Evolutionary conservation across 2,888 invertebrate species (phyloP).

Genomic region (Erebia epiphron): DNA sequence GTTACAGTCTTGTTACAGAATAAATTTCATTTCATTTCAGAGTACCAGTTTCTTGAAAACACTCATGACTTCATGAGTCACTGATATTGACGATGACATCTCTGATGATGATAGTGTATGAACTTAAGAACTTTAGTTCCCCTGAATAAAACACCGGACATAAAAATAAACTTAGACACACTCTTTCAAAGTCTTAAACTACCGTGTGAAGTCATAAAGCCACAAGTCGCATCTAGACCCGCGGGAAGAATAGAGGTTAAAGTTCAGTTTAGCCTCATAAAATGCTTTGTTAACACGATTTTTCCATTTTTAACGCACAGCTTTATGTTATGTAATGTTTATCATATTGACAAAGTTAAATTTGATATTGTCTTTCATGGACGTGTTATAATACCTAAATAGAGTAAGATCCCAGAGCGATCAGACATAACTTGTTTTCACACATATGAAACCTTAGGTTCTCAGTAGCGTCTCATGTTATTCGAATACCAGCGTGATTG

Average conservation of each 20-base stretch:
- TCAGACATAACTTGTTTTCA: no score
- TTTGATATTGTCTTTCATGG: neutral
- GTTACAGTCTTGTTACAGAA: no score
- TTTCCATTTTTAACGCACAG: neutral
- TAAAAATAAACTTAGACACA: conserved; percentile 11
- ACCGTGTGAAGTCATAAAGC: conserved; percentile 22
- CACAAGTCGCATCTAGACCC: conserved; percentile 27
- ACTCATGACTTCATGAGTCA: neutral
- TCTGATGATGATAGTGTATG: no score
- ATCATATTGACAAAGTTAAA: neutral
- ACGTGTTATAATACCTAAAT: neutral
- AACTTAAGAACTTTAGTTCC: neutral
- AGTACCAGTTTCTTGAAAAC: no score
- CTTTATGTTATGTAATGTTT: neutral
- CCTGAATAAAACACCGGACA: conserved; percentile 4
- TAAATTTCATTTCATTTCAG: no score
- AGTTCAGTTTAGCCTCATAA: conserved; percentile 69
- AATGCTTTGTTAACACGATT: conserved; percentile 1
- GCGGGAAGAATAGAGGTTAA: conserved; percentile 58
- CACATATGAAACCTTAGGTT: no score
- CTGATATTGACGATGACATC: neutral
- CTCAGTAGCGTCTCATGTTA: no score
- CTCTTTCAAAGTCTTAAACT: conserved; percentile 18
- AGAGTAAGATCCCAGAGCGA: no score
- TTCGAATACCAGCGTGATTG: no score